Percentiles rank a stretch among this genome's conserved stretches.
Conservation (phyloP, 1,140 invertebrate genomes). For the Anoplophora glabripennis region DNA sequence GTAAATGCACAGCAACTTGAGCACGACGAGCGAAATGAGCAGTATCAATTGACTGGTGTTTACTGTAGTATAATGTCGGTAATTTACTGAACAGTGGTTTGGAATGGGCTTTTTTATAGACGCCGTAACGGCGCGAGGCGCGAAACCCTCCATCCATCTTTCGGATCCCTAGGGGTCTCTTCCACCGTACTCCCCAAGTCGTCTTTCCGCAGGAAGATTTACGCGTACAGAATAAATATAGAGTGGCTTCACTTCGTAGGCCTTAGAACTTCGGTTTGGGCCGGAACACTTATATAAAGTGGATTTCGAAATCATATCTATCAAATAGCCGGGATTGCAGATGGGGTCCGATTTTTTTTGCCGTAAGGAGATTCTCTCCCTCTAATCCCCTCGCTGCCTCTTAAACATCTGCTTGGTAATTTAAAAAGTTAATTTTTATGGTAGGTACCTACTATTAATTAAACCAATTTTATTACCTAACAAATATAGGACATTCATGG, state of each 20-base stretch:
- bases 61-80: constrained; percentile 40
- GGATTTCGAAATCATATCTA: constrained; percentile 38
- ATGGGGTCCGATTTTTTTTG: constrained; percentile 1
- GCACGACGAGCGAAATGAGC: constrained; percentile 19
- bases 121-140: constrained; percentile 25
- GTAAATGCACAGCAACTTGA: not conserved
- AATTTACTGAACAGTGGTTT: constrained; percentile 44
- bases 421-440: too few species aligned
- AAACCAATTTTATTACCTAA: too few species aligned
- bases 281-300: constrained; percentile 36
- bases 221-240: constrained; percentile 45
- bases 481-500: too few species aligned
- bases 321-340: constrained; percentile 25
- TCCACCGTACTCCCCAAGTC: constrained; percentile 21
- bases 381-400: too few species aligned
- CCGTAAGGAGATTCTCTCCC: too few species aligned
- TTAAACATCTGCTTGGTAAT: too few species aligned
- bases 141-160: constrained; percentile 45
- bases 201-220: constrained; percentile 42
- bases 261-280: constrained; percentile 13
- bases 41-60: constrained; percentile 33
- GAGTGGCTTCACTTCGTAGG: constrained; percentile 16
- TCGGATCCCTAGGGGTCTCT: constrained; percentile 31
- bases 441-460: too few species aligned
- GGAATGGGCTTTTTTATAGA: constrained; percentile 24